Conservation (phyloP, 2,113 vertebrate genomes). For the Serilophus lunatus region DNA sequence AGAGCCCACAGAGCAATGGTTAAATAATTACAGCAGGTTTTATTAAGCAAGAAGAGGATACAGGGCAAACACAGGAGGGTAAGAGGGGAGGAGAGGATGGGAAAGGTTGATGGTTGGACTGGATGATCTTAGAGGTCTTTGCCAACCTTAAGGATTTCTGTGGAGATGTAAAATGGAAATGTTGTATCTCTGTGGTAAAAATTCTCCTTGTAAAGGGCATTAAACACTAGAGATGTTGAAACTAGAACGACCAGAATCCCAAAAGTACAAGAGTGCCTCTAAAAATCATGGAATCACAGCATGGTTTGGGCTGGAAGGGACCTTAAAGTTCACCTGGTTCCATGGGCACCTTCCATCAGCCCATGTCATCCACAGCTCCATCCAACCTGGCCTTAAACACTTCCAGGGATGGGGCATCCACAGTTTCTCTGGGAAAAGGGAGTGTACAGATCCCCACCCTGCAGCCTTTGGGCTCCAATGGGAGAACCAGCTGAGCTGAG, state of each 20-base stretch:
- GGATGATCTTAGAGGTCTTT: background rate
- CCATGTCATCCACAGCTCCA: background rate
- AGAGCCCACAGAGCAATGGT: accelerated
- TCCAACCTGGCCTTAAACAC: background rate
- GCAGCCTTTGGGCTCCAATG: too few species aligned
- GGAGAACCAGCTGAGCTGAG: accelerated
- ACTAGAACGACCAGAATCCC: background rate
- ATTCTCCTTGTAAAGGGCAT: background rate
- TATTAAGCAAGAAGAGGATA: background rate
- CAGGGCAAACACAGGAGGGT: background rate
- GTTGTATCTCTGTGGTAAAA: background rate
- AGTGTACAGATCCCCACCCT: accelerated
- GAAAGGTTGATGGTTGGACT: accelerated
- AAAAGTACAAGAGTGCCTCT: accelerated
- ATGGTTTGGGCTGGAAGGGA: background rate
- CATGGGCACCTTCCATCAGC: background rate
- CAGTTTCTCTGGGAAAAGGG: background rate
- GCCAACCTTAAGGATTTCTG: background rate
- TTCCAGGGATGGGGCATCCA: background rate
- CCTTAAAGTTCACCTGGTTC: background rate
- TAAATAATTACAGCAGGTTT: background rate
- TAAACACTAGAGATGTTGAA: too few species aligned
- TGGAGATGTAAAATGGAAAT: background rate
- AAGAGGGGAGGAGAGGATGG: background rate
- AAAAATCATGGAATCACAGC: background rate